These are phyloP conservation scores for Yponomeuta cagnagella DNA, from an alignment of 2,888 invertebrate species.

Conservation along the genomic window DNA sequence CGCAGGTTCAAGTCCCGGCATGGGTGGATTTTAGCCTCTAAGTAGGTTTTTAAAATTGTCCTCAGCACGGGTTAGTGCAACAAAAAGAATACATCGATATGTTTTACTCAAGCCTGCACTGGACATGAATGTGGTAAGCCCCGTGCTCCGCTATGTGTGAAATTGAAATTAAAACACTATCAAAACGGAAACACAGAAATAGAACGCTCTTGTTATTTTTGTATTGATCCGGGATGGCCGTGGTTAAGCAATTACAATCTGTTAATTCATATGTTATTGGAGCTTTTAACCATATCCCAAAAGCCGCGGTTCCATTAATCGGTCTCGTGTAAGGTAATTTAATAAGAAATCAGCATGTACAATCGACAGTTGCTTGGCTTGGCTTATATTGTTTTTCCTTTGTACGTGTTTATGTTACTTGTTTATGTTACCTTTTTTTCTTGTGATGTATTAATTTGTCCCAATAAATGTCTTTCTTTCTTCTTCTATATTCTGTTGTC, in stretches of 20 bases:
- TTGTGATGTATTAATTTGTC: too few species aligned
- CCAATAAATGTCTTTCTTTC: too few species aligned
- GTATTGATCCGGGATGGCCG: neutral
- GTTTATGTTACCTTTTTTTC: too few species aligned
- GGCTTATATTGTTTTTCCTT: neutral
- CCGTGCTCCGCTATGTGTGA: constrained; percentile 54
- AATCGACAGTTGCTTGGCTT: neutral
- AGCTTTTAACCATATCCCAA: neutral
- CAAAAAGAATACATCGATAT: too few species aligned
- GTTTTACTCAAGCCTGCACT: neutral
- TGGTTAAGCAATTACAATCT: neutral
- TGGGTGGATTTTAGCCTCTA: too few species aligned
- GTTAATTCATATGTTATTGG: neutral
- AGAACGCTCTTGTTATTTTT: constrained; percentile 4
- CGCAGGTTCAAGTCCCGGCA: too few species aligned
- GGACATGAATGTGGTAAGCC: constrained; percentile 9
- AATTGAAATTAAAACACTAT: constrained; percentile 72
- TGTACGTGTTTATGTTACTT: too few species aligned
- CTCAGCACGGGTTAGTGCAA: too few species aligned
- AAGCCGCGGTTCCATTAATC: neutral
- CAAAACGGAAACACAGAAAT: constrained; percentile 44
- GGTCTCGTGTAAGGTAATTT: neutral
- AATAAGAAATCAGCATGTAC: neutral
- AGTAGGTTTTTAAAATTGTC: too few species aligned
- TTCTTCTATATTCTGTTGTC: too few species aligned